Evolutionary conservation across 1,140 invertebrate genomes (phyloP).

Genomic region (Papilio dardanus): DNA sequence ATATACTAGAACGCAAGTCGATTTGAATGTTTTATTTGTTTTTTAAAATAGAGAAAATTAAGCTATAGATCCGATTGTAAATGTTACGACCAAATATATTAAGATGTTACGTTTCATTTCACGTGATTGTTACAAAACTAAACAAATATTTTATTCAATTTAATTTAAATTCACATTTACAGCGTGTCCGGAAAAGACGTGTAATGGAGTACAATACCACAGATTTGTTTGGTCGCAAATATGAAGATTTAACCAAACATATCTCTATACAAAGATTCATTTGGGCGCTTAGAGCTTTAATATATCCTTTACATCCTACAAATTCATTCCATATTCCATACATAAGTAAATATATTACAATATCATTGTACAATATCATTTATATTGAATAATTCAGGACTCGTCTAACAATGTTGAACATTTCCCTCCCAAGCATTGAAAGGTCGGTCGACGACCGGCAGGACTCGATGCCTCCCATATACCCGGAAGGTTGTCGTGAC

Average conservation of each 20-base stretch:
- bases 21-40: conserved; percentile 16
- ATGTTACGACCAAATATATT: conserved; percentile 12
- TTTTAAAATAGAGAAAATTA: conserved; percentile 10
- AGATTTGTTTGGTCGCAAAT: too few relatives aligned
- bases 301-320: too few relatives aligned
- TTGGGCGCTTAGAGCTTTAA: too few relatives aligned
- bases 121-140: conserved; percentile 4
- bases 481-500: conserved; percentile 63
- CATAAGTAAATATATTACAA: too few relatives aligned
- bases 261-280: too few relatives aligned
- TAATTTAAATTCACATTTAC: background rate
- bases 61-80: conserved; percentile 1
- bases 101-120: background rate
- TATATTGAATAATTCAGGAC: background rate
- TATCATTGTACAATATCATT: background rate
- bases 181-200: too few relatives aligned
- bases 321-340: too few relatives aligned
- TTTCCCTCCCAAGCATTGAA: conserved; percentile 45
- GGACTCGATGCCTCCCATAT: conserved; percentile 38
- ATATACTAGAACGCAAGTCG: conserved; percentile 3
- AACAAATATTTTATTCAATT: background rate
- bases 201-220: too few relatives aligned
- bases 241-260: too few relatives aligned
- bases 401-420: background rate
- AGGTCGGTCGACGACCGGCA: conserved; percentile 53